A percentile compares a stretch with the other conserved stretches of the same genome.
These are phyloP conservation scores for Calyptommatus sinebrachiatus DNA, from an alignment of 2,113 vertebrate genomes.

Conservation along the genomic window DNA sequence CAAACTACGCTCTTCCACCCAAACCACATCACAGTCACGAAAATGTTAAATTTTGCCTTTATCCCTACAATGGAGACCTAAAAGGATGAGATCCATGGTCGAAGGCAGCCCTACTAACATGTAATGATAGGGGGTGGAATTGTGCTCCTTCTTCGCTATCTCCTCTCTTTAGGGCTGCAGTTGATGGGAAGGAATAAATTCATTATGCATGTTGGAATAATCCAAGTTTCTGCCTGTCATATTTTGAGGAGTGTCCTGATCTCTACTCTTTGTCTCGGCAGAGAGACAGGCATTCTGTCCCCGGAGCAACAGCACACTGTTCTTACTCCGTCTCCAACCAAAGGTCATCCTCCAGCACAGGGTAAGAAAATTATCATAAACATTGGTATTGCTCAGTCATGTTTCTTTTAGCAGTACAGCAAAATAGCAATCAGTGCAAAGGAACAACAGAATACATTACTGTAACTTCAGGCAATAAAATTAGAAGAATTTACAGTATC, in stretches of 20 bases:
- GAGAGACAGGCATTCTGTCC: conserved; percentile 71
- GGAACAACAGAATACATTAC: too few species aligned
- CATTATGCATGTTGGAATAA: not conserved
- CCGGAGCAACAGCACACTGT: conserved; percentile 50
- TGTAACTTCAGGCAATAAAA: too few species aligned
- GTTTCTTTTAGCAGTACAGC: not conserved
- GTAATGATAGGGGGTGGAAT: not conserved
- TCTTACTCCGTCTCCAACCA: conserved; percentile 66
- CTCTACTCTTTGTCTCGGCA: conserved; percentile 34
- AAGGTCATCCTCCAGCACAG: conserved; percentile 77
- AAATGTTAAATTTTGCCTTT: too few species aligned
- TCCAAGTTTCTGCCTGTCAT: too few species aligned
- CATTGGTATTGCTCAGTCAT: not conserved
- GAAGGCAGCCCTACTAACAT: not conserved
- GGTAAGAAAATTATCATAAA: conserved; percentile 60
- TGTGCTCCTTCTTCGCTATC: too few species aligned
- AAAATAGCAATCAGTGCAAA: too few species aligned
- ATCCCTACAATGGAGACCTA: too few species aligned
- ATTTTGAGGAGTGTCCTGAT: fast-evolving
- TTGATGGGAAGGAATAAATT: not conserved
- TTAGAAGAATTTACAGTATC: not conserved
- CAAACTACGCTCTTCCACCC: too few species aligned
- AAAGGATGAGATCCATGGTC: too few species aligned
- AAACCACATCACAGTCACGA: too few species aligned
- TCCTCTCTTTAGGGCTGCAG: too few species aligned